Evolutionary conservation across 2,113 vertebrate genomes (phyloP).

Genomic region (Pitta sordida): DNA sequence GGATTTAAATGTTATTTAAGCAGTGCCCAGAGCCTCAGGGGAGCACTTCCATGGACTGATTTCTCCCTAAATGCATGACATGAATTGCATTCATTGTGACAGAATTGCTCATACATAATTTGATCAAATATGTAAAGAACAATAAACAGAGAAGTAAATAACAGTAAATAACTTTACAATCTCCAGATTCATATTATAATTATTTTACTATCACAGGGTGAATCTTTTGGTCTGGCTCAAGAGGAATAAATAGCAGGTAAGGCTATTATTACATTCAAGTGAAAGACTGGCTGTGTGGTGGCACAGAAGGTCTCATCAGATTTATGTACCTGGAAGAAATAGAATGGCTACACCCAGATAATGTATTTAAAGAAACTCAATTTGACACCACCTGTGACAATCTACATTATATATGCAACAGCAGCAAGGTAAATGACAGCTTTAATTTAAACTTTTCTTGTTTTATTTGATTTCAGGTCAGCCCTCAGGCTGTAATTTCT

Average conservation of each 20-base stretch:
- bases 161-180: neutral
- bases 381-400: neutral
- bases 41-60: neutral
- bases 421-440: constrained; percentile 5
- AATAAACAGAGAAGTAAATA: neutral
- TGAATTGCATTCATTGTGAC: neutral
- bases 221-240: neutral
- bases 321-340: constrained; percentile 9
- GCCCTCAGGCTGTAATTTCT: neutral
- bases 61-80: neutral
- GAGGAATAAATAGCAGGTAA: neutral
- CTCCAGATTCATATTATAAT: neutral
- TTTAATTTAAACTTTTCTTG: constrained; percentile 31
- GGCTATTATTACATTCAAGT: neutral
- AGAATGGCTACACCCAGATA: neutral
- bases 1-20: neutral
- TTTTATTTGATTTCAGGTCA: constrained; percentile 7
- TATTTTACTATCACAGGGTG: neutral
- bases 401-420: neutral
- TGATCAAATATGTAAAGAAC: neutral
- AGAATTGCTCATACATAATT: neutral
- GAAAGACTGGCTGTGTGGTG: neutral
- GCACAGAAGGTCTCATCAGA: neutral
- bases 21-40: neutral
- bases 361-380: neutral